Evolutionary conservation across 1,140 invertebrate genomes (phyloP).

Genomic region (Pseudoatta argentina): DNA sequence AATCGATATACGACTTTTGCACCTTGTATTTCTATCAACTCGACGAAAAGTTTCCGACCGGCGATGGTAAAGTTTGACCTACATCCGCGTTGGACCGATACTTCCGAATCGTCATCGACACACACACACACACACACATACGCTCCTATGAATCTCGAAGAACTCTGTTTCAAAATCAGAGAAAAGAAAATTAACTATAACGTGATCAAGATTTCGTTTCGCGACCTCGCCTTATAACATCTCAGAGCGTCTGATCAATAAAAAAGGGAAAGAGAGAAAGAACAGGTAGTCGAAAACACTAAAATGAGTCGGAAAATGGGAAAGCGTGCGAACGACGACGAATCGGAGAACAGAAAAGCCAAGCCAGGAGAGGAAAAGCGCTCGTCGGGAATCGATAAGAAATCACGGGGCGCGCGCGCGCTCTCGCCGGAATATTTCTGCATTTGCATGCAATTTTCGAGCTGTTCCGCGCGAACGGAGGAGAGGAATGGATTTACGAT

Average conservation of each 20-base stretch:
- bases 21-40: slow-evolving; percentile 41
- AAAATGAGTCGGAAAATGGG: slow-evolving; percentile 45
- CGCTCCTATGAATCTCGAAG: background rate
- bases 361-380: background rate
- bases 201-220: slow-evolving; percentile 57
- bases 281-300: slow-evolving; percentile 56
- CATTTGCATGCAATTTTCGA: slow-evolving; percentile 77
- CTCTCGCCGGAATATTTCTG: slow-evolving; percentile 69
- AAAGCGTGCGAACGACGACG: slow-evolving; percentile 54
- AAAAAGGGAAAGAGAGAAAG: slow-evolving; percentile 37
- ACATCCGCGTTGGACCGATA: slow-evolving; percentile 34
- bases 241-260: slow-evolving; percentile 36
- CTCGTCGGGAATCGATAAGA: slow-evolving; percentile 72
- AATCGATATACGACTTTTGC: slow-evolving; percentile 51
- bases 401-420: slow-evolving; percentile 61
- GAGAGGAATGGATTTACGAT: slow-evolving; percentile 74
- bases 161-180: slow-evolving; percentile 40
- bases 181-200: slow-evolving; percentile 53
- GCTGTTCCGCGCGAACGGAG: slow-evolving; percentile 66
- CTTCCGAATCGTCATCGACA: slow-evolving; percentile 35
- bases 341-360: background rate
- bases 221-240: slow-evolving; percentile 43
- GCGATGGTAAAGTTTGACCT: slow-evolving; percentile 49
- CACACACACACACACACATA: background rate
- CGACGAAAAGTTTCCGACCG: slow-evolving; percentile 32